A percentile compares a stretch with the other conserved stretches of the same genome.
Evolutionary conservation across 2,797 vertebrate species (phyloP).

Genomic region (Girardinus metallicus): DNA sequence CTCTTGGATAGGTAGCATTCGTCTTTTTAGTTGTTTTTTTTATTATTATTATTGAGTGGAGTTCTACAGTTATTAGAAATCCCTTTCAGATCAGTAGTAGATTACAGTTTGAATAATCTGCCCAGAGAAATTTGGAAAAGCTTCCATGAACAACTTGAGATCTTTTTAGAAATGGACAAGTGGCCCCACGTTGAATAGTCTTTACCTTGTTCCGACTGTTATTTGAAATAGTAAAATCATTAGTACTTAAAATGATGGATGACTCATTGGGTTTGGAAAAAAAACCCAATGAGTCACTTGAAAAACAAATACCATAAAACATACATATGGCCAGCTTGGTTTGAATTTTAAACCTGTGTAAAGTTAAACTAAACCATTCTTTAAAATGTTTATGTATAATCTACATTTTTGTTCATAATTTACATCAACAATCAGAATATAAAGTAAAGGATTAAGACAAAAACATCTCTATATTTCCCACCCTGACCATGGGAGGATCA

Average conservation of each 20-base stretch:
- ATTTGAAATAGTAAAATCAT: not conserved
- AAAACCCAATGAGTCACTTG: no score
- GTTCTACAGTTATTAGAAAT: not conserved
- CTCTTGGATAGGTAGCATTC: not conserved
- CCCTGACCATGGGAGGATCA: not conserved
- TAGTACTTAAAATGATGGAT: not conserved
- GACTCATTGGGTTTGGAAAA: not conserved
- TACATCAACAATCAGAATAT: not conserved
- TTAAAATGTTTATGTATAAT: not conserved
- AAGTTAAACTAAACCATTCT: not conserved
- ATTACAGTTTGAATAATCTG: not conserved
- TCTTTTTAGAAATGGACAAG: not conserved
- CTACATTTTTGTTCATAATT: not conserved
- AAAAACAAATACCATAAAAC: not conserved
- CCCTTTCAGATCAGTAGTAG: not conserved
- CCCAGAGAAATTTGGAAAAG: not conserved
- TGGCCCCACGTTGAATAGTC: not conserved
- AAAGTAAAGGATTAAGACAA: not conserved
- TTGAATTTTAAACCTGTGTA: not conserved
- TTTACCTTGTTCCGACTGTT: not conserved
- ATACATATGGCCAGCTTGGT: not conserved
- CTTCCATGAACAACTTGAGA: not conserved
- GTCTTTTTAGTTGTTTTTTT: not conserved
- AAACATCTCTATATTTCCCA: not conserved
- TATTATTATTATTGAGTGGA: not conserved